These are phyloP conservation scores for Caenorhabditis plicata DNA, from an alignment of 2,888 invertebrate species.

Conservation along the genomic window DNA sequence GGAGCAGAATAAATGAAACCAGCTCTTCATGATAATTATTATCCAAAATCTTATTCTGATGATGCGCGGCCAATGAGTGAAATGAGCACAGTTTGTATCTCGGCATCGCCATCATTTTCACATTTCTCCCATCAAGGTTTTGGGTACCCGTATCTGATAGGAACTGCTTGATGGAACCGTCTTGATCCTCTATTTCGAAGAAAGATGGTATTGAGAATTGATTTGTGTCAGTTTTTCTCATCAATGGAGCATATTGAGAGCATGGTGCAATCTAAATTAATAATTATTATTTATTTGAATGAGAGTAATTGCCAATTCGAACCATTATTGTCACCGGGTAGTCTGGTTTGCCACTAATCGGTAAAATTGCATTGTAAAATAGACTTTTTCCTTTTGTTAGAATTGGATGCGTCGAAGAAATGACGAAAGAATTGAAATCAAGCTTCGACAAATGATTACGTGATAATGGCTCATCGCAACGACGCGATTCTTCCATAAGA, in stretches of 20 bases:
- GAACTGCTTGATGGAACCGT: constrained; percentile 46
- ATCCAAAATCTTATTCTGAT: constrained; percentile 49
- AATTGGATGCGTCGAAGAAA: constrained; percentile 43
- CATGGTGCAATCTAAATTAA: constrained; percentile 50
- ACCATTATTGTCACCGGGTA: constrained; percentile 53
- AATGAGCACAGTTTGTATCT: constrained; percentile 52
- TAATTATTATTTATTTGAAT: not conserved
- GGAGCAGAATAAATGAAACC: constrained; percentile 55
- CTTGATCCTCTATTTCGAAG: constrained; percentile 54
- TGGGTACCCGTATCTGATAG: constrained; percentile 46
- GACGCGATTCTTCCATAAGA: constrained; percentile 30
- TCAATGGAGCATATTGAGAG: constrained; percentile 55
- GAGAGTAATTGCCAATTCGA: not conserved
- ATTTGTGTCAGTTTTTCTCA: constrained; percentile 51
- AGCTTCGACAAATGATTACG: constrained; percentile 32
- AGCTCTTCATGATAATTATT: constrained; percentile 44
- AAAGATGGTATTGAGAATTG: constrained; percentile 49
- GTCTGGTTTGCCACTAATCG: constrained; percentile 33
- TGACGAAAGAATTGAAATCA: constrained; percentile 40
- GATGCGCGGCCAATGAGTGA: constrained; percentile 54
- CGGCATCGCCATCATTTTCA: constrained; percentile 53
- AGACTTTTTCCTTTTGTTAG: constrained; percentile 49
- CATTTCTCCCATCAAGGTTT: constrained; percentile 43
- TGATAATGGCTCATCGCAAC: constrained; percentile 41
- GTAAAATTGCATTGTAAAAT: constrained; percentile 52